Conservation (phyloP, 2,113 vertebrate genomes). For the Gnathonemus longibarbis region DNA sequence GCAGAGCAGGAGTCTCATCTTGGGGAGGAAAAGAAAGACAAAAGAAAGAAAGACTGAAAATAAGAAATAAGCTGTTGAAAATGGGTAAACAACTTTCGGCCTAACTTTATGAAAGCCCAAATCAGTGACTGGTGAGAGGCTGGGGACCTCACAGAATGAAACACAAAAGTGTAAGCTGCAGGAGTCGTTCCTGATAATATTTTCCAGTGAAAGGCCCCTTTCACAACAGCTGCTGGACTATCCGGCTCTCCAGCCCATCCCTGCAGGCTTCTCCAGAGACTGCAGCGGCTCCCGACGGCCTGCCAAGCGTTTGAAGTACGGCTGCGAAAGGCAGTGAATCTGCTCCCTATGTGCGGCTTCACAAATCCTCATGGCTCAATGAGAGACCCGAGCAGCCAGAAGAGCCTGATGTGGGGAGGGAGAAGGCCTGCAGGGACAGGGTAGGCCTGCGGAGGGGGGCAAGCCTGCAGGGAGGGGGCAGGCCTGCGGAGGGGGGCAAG, state of each 20-base stretch:
- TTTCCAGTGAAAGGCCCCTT: conserved; percentile 59
- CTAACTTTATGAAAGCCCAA: conserved; percentile 13
- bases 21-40: background rate
- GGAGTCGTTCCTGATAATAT: conserved; percentile 39
- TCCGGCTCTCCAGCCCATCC: conserved; percentile 31
- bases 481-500: background rate
- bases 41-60: background rate
- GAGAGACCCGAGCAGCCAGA: conserved; percentile 22
- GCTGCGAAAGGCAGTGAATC: conserved; percentile 39
- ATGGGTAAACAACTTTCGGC: conserved; percentile 32
- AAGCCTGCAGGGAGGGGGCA: background rate
- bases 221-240: conserved; percentile 65
- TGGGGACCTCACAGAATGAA: conserved; percentile 26
- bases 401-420: conserved; percentile 12
- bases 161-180: conserved; percentile 14
- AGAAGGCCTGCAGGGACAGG: background rate
- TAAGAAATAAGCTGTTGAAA: conserved; percentile 10
- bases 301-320: conserved; percentile 42
- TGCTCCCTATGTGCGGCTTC: conserved; percentile 30
- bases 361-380: conserved; percentile 35
- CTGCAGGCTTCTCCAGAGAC: conserved; percentile 26
- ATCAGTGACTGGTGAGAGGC: conserved; percentile 18
- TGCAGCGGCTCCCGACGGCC: conserved; percentile 24
- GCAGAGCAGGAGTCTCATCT: background rate
- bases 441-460: no score